Conservation (phyloP, 2,797 vertebrate genomes). For the Ctenosaura bakeri region DNA sequence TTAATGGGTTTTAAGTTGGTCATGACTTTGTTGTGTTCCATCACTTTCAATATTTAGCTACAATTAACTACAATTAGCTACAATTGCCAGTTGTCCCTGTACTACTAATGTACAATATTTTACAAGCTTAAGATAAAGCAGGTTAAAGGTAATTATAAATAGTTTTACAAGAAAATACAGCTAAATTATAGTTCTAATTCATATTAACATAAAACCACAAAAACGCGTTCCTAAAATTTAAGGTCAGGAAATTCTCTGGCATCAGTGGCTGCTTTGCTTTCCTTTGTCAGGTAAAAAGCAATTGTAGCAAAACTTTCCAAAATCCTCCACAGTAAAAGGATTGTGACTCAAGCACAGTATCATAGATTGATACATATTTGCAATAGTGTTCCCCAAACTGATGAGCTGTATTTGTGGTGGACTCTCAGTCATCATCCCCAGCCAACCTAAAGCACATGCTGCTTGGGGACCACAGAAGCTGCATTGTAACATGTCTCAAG, state of each 20-base stretch:
- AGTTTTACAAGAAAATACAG: background rate
- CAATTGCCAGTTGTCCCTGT: background rate
- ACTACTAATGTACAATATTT: background rate
- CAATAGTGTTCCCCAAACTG: background rate
- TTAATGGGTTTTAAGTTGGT: background rate
- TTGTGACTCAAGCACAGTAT: background rate
- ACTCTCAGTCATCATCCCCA: background rate
- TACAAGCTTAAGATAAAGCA: background rate
- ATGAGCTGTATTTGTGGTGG: background rate
- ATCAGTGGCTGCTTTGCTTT: background rate
- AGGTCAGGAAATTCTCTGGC: background rate
- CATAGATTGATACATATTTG: background rate
- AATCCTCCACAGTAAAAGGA: background rate
- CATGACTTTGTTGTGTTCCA: background rate
- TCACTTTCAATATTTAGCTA: background rate
- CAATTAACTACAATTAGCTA: background rate
- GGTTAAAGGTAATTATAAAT: background rate
- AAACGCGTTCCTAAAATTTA: background rate
- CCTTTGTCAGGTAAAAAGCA: background rate
- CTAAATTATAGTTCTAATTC: background rate
- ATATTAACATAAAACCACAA: background rate
- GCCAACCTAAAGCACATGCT: background rate
- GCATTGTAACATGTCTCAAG: background rate
- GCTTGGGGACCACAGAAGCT: background rate
- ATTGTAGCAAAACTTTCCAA: background rate